A percentile compares a stretch with the other conserved stretches of the same genome.
Evolutionary conservation across 2,113 vertebrate species (phyloP).

Genomic region (Cathartes aura): DNA sequence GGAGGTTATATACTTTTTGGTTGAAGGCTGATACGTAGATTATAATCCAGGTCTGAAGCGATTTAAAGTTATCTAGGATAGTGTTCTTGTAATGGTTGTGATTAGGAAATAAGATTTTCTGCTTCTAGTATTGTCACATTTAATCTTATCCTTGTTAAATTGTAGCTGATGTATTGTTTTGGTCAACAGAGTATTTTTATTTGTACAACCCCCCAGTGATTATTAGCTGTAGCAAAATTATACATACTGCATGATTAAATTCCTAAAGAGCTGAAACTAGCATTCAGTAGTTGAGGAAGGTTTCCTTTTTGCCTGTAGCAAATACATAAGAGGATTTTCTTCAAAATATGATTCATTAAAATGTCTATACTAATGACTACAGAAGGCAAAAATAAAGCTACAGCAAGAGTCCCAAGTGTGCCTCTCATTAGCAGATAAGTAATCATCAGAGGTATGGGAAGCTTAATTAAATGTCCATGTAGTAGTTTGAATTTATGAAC

Average conservation of each 20-base stretch:
- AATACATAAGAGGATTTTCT: slow-evolving; percentile 35
- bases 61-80: not conserved
- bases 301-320: slow-evolving; percentile 32
- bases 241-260: not conserved
- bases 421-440: slow-evolving; percentile 50
- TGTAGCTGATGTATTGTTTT: not conserved
- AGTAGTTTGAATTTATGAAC: slow-evolving; percentile 20
- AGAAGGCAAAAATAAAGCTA: not conserved
- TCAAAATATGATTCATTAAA: slow-evolving; percentile 42
- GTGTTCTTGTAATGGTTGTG: not conserved
- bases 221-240: slow-evolving; percentile 4
- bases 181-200: not conserved
- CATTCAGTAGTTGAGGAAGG: not conserved
- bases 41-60: not conserved
- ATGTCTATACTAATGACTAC: slow-evolving; percentile 17
- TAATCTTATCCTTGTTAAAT: not conserved
- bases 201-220: not conserved
- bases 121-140: not conserved
- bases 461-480: slow-evolving; percentile 39
- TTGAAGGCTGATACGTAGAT: not conserved
- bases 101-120: not conserved
- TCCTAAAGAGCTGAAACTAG: slow-evolving; percentile 3
- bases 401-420: not conserved
- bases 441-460: slow-evolving; percentile 37
- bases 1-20: not conserved